These are phyloP conservation scores for Eubasilissa splendida DNA, from an alignment of 2,888 invertebrate genomes.

Conservation along the genomic window DNA sequence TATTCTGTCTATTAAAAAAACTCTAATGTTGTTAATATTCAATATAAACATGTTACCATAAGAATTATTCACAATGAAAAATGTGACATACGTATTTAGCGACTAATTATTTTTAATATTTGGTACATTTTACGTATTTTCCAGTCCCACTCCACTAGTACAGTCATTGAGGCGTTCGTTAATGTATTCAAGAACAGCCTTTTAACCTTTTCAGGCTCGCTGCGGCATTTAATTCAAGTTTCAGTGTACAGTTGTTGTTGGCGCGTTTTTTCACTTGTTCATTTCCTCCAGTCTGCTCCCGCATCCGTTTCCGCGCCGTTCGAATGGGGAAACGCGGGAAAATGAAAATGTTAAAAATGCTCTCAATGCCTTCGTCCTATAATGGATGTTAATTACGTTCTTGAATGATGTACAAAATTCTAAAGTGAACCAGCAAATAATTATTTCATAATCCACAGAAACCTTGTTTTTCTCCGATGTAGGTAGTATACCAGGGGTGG, in stretches of 20 bases:
- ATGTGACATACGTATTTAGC: no score
- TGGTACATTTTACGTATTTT: no score
- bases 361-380: conserved; percentile 12
- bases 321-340: conserved; percentile 40
- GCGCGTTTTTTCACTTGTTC: conserved; percentile 45
- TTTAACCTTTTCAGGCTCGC: conserved; percentile 32
- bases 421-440: background rate
- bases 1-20: no score
- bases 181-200: conserved; percentile 32
- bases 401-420: conserved; percentile 21
- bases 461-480: no score
- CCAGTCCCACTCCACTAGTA: background rate
- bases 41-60: no score
- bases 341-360: background rate
- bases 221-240: conserved; percentile 34
- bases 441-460: no score
- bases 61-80: no score
- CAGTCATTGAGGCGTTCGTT: conserved; percentile 28
- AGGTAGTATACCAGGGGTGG: no score
- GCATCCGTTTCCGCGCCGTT: conserved; percentile 41
- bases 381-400: conserved; percentile 30
- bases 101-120: no score
- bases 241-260: conserved; percentile 27
- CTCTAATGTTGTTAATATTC: no score
- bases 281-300: conserved; percentile 41